Conservation (phyloP, 2,113 vertebrate species). For the Lasiurus borealis region DNA sequence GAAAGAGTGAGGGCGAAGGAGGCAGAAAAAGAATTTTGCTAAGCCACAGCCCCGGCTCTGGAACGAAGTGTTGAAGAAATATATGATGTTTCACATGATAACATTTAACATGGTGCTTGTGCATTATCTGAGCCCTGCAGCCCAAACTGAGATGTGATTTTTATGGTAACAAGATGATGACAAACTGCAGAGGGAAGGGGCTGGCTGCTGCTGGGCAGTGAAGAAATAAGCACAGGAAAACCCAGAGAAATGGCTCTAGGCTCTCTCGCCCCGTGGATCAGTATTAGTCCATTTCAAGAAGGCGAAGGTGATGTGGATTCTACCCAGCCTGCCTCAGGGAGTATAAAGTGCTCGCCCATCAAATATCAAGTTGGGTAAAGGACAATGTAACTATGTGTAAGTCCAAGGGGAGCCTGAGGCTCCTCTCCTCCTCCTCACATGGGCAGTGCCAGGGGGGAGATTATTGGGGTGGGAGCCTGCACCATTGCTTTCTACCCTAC, state of each 20-base stretch:
- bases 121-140: slow-evolving; percentile 79
- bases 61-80: slow-evolving; percentile 87
- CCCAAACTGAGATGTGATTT: slow-evolving; percentile 82
- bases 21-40: slow-evolving; percentile 86
- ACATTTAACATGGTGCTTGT: slow-evolving; percentile 84
- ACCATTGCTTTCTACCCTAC: background rate
- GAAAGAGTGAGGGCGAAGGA: slow-evolving; percentile 65
- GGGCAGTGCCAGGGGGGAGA: background rate
- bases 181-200: slow-evolving; percentile 71
- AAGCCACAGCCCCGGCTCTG: slow-evolving; percentile 79
- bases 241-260: background rate
- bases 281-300: background rate
- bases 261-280: background rate
- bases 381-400: background rate
- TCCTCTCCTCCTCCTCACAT: background rate
- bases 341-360: background rate
- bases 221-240: slow-evolving; percentile 58
- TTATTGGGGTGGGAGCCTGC: background rate
- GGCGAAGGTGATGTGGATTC: background rate
- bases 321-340: background rate
- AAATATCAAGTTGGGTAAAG: background rate
- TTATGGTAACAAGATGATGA: slow-evolving; percentile 82
- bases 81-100: slow-evolving; percentile 86
- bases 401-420: background rate
- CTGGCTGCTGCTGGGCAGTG: background rate